phyloP scores from a whole-genome alignment of 2,888 invertebrate species.

The Erannis defoliaria region DNA sequence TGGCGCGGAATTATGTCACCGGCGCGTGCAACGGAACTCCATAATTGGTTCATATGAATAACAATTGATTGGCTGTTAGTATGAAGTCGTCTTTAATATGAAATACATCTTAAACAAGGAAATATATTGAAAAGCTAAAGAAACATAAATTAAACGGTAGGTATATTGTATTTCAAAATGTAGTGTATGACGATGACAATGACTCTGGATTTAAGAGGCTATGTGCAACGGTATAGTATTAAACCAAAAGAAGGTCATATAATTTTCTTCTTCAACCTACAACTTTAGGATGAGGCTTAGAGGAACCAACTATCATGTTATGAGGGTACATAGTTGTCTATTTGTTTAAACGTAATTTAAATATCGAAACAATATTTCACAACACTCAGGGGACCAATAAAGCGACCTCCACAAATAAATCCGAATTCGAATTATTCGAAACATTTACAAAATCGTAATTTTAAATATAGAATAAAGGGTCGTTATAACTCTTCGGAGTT shows the following conservation, averaged over 20 bases:
- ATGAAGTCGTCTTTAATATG: neutral
- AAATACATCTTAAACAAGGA: too few species aligned
- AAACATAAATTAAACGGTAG: too few species aligned
- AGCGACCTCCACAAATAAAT: conserved; percentile 52
- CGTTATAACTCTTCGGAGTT: conserved; percentile 83
- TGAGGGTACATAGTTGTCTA: conserved; percentile 11
- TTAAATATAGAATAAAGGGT: conserved; percentile 85
- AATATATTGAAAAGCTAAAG: too few species aligned
- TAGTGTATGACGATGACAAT: too few species aligned
- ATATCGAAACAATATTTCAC: conserved; percentile 48
- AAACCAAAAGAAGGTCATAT: too few species aligned
- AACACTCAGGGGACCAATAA: conserved; percentile 71
- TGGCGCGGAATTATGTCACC: conserved; percentile 59
- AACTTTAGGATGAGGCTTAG: conserved; percentile 6
- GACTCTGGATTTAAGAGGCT: too few species aligned
- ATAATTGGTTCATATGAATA: conserved; percentile 50
- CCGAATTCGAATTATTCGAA: conserved; percentile 75
- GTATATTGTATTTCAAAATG: too few species aligned
- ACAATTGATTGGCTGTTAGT: conserved; percentile 21
- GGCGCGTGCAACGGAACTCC: conserved; percentile 45
- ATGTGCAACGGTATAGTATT: too few species aligned
- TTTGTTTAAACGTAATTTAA: conserved; percentile 39
- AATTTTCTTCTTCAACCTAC: neutral
- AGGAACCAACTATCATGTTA: too few species aligned
- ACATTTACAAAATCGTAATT: conserved; percentile 83